Evolutionary conservation across 2,888 invertebrate genomes (phyloP).

Genomic region (Sphaerophoria taeniata): DNA sequence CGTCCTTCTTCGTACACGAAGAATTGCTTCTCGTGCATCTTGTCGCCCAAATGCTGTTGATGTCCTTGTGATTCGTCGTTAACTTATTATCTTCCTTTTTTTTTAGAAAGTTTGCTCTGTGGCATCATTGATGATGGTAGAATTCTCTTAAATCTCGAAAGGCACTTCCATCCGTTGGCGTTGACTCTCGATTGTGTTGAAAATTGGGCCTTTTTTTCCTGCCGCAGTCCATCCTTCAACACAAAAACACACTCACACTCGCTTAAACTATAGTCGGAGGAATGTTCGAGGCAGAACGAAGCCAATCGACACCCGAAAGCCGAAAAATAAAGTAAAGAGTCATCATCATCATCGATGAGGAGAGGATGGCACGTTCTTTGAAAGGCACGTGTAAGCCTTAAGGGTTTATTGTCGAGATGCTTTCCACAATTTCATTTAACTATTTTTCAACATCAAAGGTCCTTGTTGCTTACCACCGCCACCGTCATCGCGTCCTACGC

Average conservation of each 20-base stretch:
- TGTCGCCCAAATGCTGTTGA: constrained; percentile 5
- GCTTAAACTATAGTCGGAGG: constrained; percentile 7
- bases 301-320: constrained; percentile 36
- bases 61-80: not conserved
- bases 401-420: constrained; percentile 69
- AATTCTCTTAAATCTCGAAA: constrained; percentile 4
- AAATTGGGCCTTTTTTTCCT: constrained; percentile 10
- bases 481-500: not conserved
- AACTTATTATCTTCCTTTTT: constrained; percentile 16
- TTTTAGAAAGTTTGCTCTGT: constrained; percentile 1
- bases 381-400: constrained; percentile 70
- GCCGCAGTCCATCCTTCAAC: not conserved
- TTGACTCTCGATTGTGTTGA: constrained; percentile 6
- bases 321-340: not conserved
- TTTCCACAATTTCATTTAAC: constrained; percentile 69
- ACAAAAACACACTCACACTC: not conserved
- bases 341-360: constrained; percentile 7
- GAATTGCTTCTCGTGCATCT: constrained; percentile 26
- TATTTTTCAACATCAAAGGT: constrained; percentile 50
- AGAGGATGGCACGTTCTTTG: constrained; percentile 45
- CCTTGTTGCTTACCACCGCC: no score
- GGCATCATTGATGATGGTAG: not conserved
- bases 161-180: constrained; percentile 2
- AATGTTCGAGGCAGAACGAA: constrained; percentile 5
- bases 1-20: no score